phyloP scores from a whole-genome alignment of 2,797 vertebrate species.

The Pseudopleuronectes americanus region DNA sequence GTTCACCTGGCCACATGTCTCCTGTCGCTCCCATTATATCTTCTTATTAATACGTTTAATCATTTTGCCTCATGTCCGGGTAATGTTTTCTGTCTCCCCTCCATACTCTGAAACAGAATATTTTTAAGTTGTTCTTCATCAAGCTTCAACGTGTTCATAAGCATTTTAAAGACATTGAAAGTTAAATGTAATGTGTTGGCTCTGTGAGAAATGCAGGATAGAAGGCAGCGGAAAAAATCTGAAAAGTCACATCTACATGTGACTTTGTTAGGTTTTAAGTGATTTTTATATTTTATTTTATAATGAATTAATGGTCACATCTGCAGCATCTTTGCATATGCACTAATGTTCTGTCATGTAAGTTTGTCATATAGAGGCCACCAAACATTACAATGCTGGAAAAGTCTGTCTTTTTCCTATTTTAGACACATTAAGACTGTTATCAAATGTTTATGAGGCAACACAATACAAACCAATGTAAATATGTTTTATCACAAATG shows the following conservation, averaged over 20 bases:
- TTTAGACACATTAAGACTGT: background rate
- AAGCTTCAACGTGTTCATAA: too few relatives aligned
- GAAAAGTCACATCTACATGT: background rate
- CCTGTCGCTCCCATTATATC: background rate
- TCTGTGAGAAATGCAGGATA: background rate
- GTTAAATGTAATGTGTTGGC: background rate
- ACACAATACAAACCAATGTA: too few relatives aligned
- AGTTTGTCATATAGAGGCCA: background rate
- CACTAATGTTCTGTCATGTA: too few relatives aligned
- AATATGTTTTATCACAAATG: background rate
- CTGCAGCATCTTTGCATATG: too few relatives aligned
- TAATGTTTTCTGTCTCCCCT: too few relatives aligned
- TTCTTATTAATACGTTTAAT: background rate
- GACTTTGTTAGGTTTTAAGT: background rate
- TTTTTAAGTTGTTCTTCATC: too few relatives aligned
- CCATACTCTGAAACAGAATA: too few relatives aligned
- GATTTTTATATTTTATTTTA: background rate
- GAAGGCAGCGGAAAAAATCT: background rate
- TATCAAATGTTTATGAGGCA: too few relatives aligned
- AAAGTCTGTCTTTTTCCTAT: background rate
- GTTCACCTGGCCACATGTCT: background rate
- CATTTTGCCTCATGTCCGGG: background rate
- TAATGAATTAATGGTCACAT: too few relatives aligned
- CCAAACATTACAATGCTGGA: background rate
- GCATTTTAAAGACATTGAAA: too few relatives aligned